Conservation (phyloP, 1,140 invertebrate genomes). For the Nymphalis io region DNA sequence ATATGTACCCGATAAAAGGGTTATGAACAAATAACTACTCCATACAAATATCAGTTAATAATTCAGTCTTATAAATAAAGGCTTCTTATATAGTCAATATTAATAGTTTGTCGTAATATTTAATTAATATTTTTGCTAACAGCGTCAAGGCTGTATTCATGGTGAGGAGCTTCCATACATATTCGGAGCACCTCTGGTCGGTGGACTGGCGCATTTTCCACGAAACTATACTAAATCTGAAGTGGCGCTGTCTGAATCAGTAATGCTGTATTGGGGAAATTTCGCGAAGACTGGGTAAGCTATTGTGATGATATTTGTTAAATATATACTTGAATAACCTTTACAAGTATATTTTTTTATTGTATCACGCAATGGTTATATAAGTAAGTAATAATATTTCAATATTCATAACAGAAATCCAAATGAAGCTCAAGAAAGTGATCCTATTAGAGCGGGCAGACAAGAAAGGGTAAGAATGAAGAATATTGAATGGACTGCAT, state of each 20-base stretch:
- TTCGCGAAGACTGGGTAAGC: conserved; percentile 96
- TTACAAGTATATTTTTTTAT: not conserved
- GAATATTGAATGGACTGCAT: conserved; percentile 94
- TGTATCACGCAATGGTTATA: not conserved
- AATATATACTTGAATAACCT: not conserved
- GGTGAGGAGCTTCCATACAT: conserved; percentile 95
- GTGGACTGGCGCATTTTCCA: conserved; percentile 88
- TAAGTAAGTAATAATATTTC: not conserved
- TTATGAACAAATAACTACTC: too few relatives aligned
- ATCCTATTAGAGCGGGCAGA: conserved; percentile 84
- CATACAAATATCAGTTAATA: too few relatives aligned
- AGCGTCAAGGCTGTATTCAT: conserved; percentile 91
- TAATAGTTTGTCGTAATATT: too few relatives aligned
- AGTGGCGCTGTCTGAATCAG: conserved; percentile 91
- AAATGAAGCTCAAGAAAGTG: conserved; percentile 89
- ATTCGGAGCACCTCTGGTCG: conserved; percentile 88
- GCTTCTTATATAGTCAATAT: too few relatives aligned
- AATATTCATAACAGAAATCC: conserved; percentile 86
- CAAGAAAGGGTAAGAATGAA: conserved; percentile 89
- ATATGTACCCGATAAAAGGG: too few relatives aligned
- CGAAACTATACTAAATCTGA: conserved; percentile 93
- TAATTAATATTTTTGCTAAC: conserved; percentile 31
- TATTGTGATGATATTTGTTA: conserved; percentile 5
- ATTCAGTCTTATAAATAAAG: too few relatives aligned
- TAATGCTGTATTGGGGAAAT: conserved; percentile 96